Conservation (phyloP, 92 coral and sea anemone species). For the Porites divaricata region DNA sequence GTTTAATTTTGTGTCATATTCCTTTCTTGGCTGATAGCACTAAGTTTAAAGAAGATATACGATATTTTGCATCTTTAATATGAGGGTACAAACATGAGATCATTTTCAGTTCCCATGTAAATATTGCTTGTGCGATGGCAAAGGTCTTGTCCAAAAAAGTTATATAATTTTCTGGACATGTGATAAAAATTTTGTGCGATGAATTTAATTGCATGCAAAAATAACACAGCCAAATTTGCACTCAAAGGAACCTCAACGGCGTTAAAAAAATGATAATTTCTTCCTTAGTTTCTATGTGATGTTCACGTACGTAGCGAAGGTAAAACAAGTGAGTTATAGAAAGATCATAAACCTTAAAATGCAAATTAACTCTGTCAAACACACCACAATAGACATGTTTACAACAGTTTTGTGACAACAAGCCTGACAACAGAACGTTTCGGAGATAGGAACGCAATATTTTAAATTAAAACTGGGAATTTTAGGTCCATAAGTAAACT, state of each 20-base stretch:
- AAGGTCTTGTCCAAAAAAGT: no score
- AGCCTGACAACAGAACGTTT: neutral
- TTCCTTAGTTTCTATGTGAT: neutral
- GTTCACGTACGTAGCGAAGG: neutral
- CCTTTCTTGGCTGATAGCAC: neutral
- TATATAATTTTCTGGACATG: neutral
- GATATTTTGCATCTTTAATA: neutral
- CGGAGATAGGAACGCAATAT: neutral
- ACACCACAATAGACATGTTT: conserved; percentile 24
- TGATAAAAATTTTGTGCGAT: neutral
- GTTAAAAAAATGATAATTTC: neutral
- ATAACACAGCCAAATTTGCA: neutral
- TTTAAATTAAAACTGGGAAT: neutral
- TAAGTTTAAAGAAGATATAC: neutral
- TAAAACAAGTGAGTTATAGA: neutral
- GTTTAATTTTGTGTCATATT: neutral
- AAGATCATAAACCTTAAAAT: conserved; percentile 18
- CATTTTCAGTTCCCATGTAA: neutral
- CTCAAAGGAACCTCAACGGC: neutral
- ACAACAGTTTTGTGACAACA: conserved; percentile 30
- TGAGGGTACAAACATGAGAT: no score
- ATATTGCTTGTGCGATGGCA: no score
- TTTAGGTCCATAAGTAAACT: neutral
- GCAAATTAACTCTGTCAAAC: conserved; percentile 20
- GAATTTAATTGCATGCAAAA: neutral